phyloP scores from a whole-genome alignment of 2,888 invertebrate species.

The Dicycla oo region DNA sequence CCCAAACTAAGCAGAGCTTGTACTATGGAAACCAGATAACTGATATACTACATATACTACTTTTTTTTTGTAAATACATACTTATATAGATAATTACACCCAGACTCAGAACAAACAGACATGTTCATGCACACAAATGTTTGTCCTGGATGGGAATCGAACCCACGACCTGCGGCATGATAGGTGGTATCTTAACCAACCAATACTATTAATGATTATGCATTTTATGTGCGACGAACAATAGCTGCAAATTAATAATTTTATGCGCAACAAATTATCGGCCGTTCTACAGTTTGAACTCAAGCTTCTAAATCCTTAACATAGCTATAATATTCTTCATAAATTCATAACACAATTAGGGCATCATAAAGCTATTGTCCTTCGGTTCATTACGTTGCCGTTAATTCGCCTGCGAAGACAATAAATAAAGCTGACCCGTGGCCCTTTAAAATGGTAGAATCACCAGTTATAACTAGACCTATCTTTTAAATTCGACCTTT shows the following conservation, averaged over 20 bases:
- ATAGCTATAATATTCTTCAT: conserved; percentile 41
- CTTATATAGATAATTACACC: no score
- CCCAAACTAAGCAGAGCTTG: no score
- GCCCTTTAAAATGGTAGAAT: conserved; percentile 70
- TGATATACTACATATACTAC: no score
- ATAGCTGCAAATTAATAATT: conserved; percentile 38
- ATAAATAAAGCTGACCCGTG: conserved; percentile 74
- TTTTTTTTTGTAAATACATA: no score
- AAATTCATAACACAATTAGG: conserved; percentile 64
- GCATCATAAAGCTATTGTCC: conserved; percentile 69
- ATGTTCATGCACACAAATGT: no score
- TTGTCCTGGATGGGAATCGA: no score
- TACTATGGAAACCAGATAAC: no score
- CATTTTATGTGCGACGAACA: conserved; percentile 25
- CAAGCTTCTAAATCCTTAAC: conserved; percentile 21
- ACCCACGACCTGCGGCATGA: no score
- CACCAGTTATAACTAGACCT: conserved; percentile 45
- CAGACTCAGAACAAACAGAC: no score
- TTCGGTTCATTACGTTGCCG: conserved; percentile 59
- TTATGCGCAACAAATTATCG: conserved; percentile 27
- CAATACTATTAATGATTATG: background rate
- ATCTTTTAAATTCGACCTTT: conserved; percentile 16
- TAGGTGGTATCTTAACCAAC: no score
- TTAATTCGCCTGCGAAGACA: conserved; percentile 72
- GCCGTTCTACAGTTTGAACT: conserved; percentile 1